Base-by-base conservation (phyloP, 2,113 vertebrate genomes). In the Brienomyrus brachyistius region DNA sequence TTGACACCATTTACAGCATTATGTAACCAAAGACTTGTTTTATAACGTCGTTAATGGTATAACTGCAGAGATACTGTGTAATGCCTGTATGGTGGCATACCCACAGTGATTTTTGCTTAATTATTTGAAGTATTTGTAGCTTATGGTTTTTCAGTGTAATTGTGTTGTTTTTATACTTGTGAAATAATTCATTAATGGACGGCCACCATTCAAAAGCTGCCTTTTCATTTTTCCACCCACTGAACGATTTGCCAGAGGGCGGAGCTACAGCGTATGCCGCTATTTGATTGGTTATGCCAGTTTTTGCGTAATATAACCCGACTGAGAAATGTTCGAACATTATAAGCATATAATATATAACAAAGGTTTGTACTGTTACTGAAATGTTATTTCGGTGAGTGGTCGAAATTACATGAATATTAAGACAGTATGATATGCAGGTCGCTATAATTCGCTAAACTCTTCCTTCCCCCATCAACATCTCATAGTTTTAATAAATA, bases 211-310 rank as follows among this genome's bases (percentile, higher is more conserved):
- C 91, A 88, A 74, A 88, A 74, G 89, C 52, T 51, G 88, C 59
- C 59, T 21, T 59, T 50, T 27, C n/a, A 77, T 85, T 19, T 52
- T 45, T 86, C 85, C 15, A 54, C 3, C 23, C 59, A 91, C 87
- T 88, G 91, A 90, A 45, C 31, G 89, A 90, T 90, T 59, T 17
- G 90, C 35, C 62, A 88, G 92, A 93, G 88, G 94, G 94, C 90
- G 94, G 94, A 89, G 93, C 89, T 91, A 87, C 52, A 31, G 0
- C 85, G 91, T 90, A 35, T 88, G 84, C 88, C 54, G 27, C 17
- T 23, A 2, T 35, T 89, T 27, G n/a, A 95, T 95, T 95, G 95
- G 95, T 45, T 90, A 56, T 1, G 35, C 43, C 8, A 1, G 45
- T 13, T 43, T 56, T 2, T 8, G 86, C 77, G 90, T 70, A 62